phyloP scores from a whole-genome alignment of 2,888 invertebrate species.

The Isotomurus palustris region DNA sequence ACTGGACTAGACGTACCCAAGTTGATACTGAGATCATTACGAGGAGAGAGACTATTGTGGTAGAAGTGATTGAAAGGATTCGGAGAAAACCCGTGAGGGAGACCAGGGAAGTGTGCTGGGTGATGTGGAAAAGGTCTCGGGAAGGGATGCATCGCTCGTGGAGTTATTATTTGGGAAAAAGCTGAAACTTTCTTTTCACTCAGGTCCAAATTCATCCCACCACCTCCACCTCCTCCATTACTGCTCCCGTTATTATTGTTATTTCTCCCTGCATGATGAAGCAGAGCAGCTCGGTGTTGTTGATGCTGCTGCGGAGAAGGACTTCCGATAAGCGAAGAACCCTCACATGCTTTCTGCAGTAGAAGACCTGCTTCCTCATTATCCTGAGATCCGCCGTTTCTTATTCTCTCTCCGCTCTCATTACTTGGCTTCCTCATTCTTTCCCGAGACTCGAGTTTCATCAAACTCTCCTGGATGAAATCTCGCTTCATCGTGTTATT shows the following conservation, averaged over 20 bases:
- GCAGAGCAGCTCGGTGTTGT: constrained; percentile 23
- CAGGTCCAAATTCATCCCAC: constrained; percentile 8
- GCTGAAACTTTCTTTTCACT: constrained; percentile 34
- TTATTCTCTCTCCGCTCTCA: not conserved
- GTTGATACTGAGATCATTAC: constrained; percentile 45
- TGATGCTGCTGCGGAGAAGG: constrained; percentile 21
- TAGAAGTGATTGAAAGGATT: constrained; percentile 46
- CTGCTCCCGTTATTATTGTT: constrained; percentile 12
- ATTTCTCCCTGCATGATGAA: too few species aligned
- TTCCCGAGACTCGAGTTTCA: not conserved
- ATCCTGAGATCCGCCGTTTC: not conserved
- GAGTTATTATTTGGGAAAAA: constrained; percentile 46
- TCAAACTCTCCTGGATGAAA: not conserved
- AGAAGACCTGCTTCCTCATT: not conserved
- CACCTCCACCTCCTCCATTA: constrained; percentile 6
- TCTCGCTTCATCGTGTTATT: not conserved
- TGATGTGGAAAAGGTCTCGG: constrained; percentile 42
- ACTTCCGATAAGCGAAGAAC: constrained; percentile 5
- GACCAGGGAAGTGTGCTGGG: constrained; percentile 35
- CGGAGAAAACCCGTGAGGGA: constrained; percentile 42
- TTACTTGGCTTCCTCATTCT: not conserved
- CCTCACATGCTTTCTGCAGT: not conserved
- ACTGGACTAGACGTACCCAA: constrained; percentile 31
- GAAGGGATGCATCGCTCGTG: constrained; percentile 43
- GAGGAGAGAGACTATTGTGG: constrained; percentile 40